These are phyloP conservation scores for Tipula vernalis DNA, from an alignment of 2,888 invertebrate species.

Conservation along the genomic window DNA sequence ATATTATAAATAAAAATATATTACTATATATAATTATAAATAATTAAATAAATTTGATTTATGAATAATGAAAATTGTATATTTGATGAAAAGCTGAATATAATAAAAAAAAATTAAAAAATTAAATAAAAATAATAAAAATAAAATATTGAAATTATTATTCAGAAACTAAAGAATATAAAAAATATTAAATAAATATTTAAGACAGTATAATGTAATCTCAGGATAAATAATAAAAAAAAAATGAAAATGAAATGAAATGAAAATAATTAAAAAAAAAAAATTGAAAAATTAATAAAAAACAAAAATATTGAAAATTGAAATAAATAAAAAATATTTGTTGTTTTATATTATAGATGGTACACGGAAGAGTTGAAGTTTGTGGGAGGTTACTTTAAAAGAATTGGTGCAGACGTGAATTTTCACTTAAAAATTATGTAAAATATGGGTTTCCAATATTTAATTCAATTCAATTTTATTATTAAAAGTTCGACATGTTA, in stretches of 20 bases:
- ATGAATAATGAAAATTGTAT: not conserved
- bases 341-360: not conserved
- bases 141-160: not conserved
- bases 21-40: not conserved
- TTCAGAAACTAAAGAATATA: not conserved
- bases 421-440: too few relatives aligned
- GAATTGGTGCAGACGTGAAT: too few relatives aligned
- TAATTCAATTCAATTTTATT: too few relatives aligned
- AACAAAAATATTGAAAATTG: not conserved
- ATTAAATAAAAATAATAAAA: not conserved
- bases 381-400: too few relatives aligned
- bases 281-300: not conserved
- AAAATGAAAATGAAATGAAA: not conserved
- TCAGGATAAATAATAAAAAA: slow-evolving; percentile 11
- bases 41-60: not conserved
- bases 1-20: not conserved
- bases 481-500: too few relatives aligned
- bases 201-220: slow-evolving; percentile 12
- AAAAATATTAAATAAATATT: not conserved
- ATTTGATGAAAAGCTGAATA: not conserved
- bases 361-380: too few relatives aligned
- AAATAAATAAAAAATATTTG: not conserved
- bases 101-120: not conserved
- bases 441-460: too few relatives aligned
- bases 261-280: not conserved